Evolutionary conservation across 2,113 vertebrate species (phyloP).

Genomic region (Chloroceryle aenea): DNA sequence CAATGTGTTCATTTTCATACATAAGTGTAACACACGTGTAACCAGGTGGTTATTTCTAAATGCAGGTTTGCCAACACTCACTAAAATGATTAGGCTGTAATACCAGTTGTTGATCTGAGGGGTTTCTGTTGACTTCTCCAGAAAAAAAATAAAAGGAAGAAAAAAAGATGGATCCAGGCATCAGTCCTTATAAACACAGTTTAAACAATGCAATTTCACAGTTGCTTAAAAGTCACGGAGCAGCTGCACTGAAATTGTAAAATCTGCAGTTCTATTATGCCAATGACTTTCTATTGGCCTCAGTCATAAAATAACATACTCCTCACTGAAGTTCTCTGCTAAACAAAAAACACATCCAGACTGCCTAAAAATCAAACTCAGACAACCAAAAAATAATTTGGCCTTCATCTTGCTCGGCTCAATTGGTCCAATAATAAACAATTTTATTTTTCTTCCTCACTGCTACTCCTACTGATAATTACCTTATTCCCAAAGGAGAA

Average conservation of each 20-base stretch:
- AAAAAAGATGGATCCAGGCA: conserved; percentile 9
- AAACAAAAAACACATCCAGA: conserved; percentile 70
- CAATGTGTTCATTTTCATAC: neutral
- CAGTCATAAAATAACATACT: conserved; percentile 66
- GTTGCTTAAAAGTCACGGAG: conserved; percentile 69
- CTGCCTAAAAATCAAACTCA: conserved; percentile 59
- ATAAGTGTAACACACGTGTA: neutral
- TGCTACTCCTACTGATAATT: conserved; percentile 19
- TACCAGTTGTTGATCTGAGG: neutral
- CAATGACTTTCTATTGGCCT: conserved; percentile 66
- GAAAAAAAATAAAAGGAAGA: neutral
- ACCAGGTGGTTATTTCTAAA: neutral
- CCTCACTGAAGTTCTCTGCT: conserved; percentile 58
- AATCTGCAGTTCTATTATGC: conserved; percentile 68
- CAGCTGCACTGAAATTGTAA: conserved; percentile 62
- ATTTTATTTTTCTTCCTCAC: conserved; percentile 39
- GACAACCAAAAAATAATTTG: conserved; percentile 28
- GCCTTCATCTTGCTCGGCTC: neutral
- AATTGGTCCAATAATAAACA: conserved; percentile 49
- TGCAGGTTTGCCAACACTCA: neutral
- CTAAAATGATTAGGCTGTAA: neutral
- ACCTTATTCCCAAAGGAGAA: neutral
- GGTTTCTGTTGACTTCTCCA: neutral
- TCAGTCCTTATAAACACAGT: conserved; percentile 47
- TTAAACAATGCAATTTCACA: conserved; percentile 76